A percentile compares a stretch with the other conserved stretches of the same genome.
These are phyloP conservation scores for Synodontis membranacea DNA, from an alignment of 2,113 vertebrate genomes.

Conservation along the genomic window DNA sequence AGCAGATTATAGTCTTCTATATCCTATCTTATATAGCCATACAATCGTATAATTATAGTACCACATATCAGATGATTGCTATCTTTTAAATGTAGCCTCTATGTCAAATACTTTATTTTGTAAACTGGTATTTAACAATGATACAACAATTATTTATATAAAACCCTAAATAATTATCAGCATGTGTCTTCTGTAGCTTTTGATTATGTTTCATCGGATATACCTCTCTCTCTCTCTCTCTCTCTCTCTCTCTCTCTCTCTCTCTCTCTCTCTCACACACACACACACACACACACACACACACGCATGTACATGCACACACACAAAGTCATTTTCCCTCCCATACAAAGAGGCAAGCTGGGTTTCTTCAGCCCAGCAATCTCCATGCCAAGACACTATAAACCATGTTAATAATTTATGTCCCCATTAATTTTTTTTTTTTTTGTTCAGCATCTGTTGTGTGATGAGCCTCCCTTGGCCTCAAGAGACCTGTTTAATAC, in stretches of 20 bases:
- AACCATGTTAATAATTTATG: constrained; percentile 97
- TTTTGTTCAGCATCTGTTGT: constrained; percentile 72
- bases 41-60: too few relatives aligned
- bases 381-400: constrained; percentile 77
- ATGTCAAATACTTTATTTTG: too few relatives aligned
- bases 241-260: background rate
- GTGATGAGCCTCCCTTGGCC: constrained; percentile 83
- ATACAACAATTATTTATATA: background rate
- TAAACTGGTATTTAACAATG: background rate
- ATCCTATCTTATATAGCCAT: too few relatives aligned
- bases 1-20: background rate
- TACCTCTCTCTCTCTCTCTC: too few relatives aligned
- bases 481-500: constrained; percentile 92
- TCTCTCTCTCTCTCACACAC: background rate
- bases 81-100: too few relatives aligned
- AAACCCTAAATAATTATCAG: background rate
- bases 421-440: constrained; percentile 84
- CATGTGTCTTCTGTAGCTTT: background rate
- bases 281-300: background rate
- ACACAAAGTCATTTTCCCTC: constrained; percentile 51
- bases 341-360: constrained; percentile 77
- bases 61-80: too few relatives aligned
- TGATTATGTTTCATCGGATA: background rate
- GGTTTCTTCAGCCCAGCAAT: constrained; percentile 61
- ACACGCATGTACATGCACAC: background rate